Evolutionary conservation across 2,888 invertebrate genomes (phyloP).

Genomic region (Eupithecia pulchellata): DNA sequence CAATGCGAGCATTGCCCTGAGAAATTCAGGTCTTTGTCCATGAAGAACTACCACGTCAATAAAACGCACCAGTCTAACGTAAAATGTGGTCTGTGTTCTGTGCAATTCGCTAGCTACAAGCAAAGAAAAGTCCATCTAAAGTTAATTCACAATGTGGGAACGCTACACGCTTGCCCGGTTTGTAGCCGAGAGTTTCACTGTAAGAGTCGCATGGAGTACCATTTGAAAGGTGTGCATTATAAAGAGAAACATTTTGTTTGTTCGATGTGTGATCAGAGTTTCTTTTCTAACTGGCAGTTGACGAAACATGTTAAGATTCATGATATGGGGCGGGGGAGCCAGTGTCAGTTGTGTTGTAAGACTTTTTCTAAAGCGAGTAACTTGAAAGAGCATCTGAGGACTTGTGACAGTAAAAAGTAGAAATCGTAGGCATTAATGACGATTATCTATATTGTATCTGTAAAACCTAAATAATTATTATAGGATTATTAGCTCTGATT

Average conservation of each 20-base stretch:
- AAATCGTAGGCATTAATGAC: neutral
- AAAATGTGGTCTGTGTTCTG: slow-evolving; percentile 49
- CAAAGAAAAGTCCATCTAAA: slow-evolving; percentile 54
- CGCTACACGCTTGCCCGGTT: slow-evolving; percentile 23
- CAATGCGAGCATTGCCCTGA: slow-evolving; percentile 68
- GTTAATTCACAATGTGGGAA: slow-evolving; percentile 25
- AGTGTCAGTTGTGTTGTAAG: slow-evolving; percentile 80
- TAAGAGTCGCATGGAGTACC: slow-evolving; percentile 58
- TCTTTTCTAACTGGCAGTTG: slow-evolving; percentile 80
- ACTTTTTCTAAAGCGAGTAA: slow-evolving; percentile 77
- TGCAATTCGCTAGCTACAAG: slow-evolving; percentile 59
- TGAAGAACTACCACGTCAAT: slow-evolving; percentile 62
- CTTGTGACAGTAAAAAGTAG: slow-evolving; percentile 31
- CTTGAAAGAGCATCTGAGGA: slow-evolving; percentile 70
- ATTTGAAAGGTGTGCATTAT: slow-evolving; percentile 75
- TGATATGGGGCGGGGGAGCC: slow-evolving; percentile 75
- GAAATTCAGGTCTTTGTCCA: slow-evolving; percentile 57
- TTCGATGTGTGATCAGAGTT: slow-evolving; percentile 77
- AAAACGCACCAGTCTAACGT: slow-evolving; percentile 56
- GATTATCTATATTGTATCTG: neutral
- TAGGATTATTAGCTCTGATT: neutral
- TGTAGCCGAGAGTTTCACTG: slow-evolving; percentile 32
- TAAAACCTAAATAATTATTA: neutral
- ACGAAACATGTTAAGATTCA: slow-evolving; percentile 79
- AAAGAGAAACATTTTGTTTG: slow-evolving; percentile 77